A percentile compares a stretch with the other conserved stretches of the same genome.
phyloP scores from a whole-genome alignment of 1,140 invertebrate species.

The Trichonephila inaurata region DNA sequence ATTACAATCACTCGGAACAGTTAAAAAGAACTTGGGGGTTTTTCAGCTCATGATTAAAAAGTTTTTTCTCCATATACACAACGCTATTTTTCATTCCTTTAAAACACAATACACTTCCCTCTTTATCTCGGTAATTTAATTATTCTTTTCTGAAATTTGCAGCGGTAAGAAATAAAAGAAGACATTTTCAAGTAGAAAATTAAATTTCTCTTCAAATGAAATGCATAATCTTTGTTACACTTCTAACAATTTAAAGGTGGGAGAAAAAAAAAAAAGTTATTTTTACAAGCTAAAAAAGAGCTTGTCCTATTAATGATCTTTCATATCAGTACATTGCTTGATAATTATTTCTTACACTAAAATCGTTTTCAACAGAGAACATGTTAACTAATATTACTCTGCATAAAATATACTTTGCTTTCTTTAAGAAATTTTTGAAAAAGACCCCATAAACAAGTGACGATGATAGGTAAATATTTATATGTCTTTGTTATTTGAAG shows the following conservation, averaged over 20 bases:
- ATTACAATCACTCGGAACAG: not conserved
- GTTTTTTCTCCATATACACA: not conserved
- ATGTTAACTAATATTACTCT: too few species aligned
- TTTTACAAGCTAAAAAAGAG: not conserved
- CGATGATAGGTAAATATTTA: too few species aligned
- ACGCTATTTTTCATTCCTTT: not conserved
- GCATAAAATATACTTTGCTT: too few species aligned
- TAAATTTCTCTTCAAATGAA: not conserved
- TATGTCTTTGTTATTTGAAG: too few species aligned
- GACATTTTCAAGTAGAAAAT: not conserved
- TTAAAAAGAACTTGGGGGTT: not conserved
- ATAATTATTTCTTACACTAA: too few species aligned
- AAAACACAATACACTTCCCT: not conserved
- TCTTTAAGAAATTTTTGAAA: too few species aligned
- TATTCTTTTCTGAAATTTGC: not conserved
- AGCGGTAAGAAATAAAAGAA: not conserved
- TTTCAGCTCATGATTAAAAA: not conserved
- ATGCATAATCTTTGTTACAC: not conserved
- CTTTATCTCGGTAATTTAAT: not conserved
- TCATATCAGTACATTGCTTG: too few species aligned
- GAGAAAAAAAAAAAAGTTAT: not conserved
- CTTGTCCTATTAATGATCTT: not conserved
- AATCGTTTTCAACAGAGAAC: too few species aligned
- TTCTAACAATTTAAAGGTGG: not conserved
- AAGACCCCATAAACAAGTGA: too few species aligned